Evolutionary conservation across 2,888 invertebrate species (phyloP), one percentile per base, ranked within the genome.

Genomic region (Mesorhabditis spiculigera): DNA sequence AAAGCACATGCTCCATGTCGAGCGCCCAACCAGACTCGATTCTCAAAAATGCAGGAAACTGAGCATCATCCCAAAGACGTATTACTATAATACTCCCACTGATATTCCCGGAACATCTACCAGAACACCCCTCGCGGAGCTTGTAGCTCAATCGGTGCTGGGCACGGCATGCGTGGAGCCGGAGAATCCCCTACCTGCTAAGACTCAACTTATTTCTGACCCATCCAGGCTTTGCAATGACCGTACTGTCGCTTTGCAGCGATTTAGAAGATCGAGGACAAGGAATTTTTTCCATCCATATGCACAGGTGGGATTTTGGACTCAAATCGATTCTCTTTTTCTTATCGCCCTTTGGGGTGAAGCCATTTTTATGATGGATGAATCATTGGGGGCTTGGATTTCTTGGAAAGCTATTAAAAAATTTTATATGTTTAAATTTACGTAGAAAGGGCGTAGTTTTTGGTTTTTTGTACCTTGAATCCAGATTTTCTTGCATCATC

Each of bases 241-340:
- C 28, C 72, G 71, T 42, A 70, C 71, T 8, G 76, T 78, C 4
- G 64, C 72, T 13, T 62, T 78, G 65, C 73, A 74, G 45, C 65
- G 76, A 41, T 80, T 80, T 72, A 63, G 72, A 5, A 28, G 72
- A 43, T 76, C 76, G 8, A 71, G 71, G 43, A 80, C 80, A 16
- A 67, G 80, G 13, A 62, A 71, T 43, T 78, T 78, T 71, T 80
- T 80, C 71, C 78, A 76, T 70, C 80, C 80, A 16, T 80, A 80
- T 65, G 75, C 75, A 28, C 73, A 50, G 58, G 58, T 50, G 58
- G 28, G 28, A 28, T 28, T 28, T 28, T 28, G 28, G 44, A 45
- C 28, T 63, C n/a, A 63, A 28, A 10, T 16, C n/a, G 13, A 63
- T 28, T n/a, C 64, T 3, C n/a, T 10, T 63, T 63, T 63, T 63